Evolutionary conservation across 1,140 invertebrate genomes (phyloP), one percentile per base, ranked within the genome.

Genomic region (Nylanderia fulva): DNA sequence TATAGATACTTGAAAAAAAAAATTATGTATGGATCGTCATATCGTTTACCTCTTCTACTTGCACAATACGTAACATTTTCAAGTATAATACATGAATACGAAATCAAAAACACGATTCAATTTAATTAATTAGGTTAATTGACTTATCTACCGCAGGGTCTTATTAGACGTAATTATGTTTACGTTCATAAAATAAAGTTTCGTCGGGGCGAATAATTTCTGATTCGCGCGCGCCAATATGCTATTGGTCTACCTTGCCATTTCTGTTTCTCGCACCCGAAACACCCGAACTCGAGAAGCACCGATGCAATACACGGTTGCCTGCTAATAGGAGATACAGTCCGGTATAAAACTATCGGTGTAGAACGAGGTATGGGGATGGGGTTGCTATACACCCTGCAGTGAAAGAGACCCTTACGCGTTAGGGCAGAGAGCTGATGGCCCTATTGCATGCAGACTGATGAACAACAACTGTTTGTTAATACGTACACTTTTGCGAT

Each of bases 321-420:
- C 90, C 88, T 91, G 84, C 66, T 66, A 86, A 85, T 86, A 92
- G 92, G 92, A 61, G 89, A 91, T 92, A 93, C 93, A 93, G 86
- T 85, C 82, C 18, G 61, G 24, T 79, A n/a, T 82, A 90, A 93
- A 92, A 93, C 58, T 85, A 79, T 54, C 39, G 66, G 77, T 63
- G 5, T 21, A 36, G 45, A 18, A 66, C 21, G 39, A 75, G 48
- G 15, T 7, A 15, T 15, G 45, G 45, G 54, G 27, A 33, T 48
- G 45, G 54, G 27, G 42, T 48, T 36, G 66, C 54, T 66, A 89
- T 80, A 89, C 45, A 39, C 80, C 75, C 88, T 89, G 85, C 74
- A 89, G 60, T 29, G 69, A 11, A 71, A 90, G 87, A 80, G 85
- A 86, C 21, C 13, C n/a, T 58, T 27, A 33, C 45, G 21, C 36